phyloP scores from a whole-genome alignment of 2,797 vertebrate species.

The Petrocephalus sullivani region DNA sequence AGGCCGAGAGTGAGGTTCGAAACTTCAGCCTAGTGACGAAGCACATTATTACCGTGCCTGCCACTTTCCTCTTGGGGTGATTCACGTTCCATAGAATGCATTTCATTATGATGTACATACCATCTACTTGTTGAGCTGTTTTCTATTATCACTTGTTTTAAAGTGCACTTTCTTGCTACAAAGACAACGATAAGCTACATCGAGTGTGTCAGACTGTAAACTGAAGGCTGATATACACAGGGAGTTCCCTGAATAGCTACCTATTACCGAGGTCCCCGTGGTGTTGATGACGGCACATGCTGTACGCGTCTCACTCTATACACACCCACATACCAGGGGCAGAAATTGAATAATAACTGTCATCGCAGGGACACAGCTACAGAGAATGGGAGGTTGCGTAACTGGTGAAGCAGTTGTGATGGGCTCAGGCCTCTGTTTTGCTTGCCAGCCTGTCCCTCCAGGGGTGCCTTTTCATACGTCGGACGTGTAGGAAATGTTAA shows the following conservation, averaged over 20 bases:
- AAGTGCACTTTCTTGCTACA: neutral
- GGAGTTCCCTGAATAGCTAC: neutral
- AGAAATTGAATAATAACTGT: neutral
- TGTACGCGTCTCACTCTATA: neutral
- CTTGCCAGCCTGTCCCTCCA: neutral
- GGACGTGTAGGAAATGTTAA: neutral
- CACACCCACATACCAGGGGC: neutral
- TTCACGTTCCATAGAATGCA: neutral
- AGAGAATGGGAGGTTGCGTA: neutral
- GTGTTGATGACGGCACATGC: neutral
- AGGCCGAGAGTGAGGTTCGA: neutral
- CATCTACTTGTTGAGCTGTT: neutral
- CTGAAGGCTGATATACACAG: neutral
- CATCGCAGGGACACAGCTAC: neutral
- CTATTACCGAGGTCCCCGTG: neutral
- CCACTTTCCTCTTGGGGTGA: neutral
- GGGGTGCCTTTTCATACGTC: neutral
- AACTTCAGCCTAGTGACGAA: neutral
- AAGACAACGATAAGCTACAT: neutral
- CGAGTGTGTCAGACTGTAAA: neutral
- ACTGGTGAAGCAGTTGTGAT: neutral
- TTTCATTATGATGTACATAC: neutral
- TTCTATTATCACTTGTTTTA: neutral
- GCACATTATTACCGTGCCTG: neutral
- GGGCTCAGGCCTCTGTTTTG: neutral